phyloP scores from a whole-genome alignment of 2,888 invertebrate species.

The Pseudococcus viburni region DNA sequence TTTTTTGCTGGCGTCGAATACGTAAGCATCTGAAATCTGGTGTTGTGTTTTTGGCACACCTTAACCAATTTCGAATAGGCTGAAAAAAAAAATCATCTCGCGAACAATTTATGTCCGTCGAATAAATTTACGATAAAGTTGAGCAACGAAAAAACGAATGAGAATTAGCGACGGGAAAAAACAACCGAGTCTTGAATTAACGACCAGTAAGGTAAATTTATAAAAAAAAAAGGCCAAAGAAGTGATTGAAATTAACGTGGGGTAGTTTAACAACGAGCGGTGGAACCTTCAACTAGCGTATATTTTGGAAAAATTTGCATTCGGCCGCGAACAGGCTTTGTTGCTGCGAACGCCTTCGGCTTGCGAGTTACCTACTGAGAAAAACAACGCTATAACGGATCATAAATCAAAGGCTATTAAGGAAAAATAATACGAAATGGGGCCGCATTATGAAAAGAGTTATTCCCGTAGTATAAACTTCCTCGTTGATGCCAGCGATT shows the following conservation, averaged over 20 bases:
- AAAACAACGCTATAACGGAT: background rate
- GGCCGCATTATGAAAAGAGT: background rate
- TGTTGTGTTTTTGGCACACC: background rate
- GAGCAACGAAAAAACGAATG: too few species aligned
- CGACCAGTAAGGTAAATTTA: background rate
- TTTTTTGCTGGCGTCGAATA: background rate
- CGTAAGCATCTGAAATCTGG: background rate
- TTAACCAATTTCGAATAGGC: background rate
- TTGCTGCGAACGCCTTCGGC: too few species aligned
- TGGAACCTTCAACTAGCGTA: background rate
- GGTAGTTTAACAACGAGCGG: background rate
- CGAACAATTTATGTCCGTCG: too few species aligned
- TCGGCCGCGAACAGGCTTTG: background rate
- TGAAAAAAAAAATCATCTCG: background rate
- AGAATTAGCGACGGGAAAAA: background rate
- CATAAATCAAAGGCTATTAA: background rate
- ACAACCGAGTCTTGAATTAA: background rate
- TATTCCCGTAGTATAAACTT: background rate
- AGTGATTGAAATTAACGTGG: constrained; percentile 7
- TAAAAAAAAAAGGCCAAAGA: background rate
- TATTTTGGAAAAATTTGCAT: background rate
- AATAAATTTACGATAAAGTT: too few species aligned
- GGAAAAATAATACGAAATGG: background rate
- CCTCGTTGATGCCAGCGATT: background rate
- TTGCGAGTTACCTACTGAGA: background rate